Evolutionary conservation across 2,113 vertebrate genomes (phyloP).

Genomic region (Nematolebias whitei): DNA sequence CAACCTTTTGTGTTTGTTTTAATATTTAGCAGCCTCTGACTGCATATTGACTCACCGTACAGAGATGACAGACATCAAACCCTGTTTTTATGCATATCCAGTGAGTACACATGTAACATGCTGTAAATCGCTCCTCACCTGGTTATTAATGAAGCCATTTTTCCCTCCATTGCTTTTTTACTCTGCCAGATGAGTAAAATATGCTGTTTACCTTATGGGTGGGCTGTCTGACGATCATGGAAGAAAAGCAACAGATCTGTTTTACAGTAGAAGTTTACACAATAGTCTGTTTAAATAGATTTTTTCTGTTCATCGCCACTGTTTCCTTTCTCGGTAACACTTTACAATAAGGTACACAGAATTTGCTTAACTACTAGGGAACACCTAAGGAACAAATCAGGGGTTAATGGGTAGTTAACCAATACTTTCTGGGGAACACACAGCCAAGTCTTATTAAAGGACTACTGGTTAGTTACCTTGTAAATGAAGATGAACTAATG

Average conservation of each 20-base stretch:
- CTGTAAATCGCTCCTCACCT: slow-evolving; percentile 61
- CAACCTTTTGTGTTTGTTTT: slow-evolving; percentile 9
- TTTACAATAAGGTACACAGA: no score
- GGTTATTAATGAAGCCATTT: slow-evolving; percentile 37
- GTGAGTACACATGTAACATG: slow-evolving; percentile 33
- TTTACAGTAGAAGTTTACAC: slow-evolving; percentile 4
- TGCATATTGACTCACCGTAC: slow-evolving; percentile 19
- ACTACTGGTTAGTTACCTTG: no score
- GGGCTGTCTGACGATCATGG: slow-evolving; percentile 33
- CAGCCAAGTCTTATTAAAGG: no score
- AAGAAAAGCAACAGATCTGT: slow-evolving; percentile 31
- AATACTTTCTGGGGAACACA: no score
- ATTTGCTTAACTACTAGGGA: no score
- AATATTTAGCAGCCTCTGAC: slow-evolving; percentile 9
- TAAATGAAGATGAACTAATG: no score
- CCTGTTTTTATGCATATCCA: slow-evolving; percentile 40
- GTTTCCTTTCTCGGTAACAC: no score
- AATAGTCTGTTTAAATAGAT: background rate
- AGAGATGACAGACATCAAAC: slow-evolving; percentile 40
- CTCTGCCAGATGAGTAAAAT: slow-evolving; percentile 25
- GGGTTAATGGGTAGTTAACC: no score
- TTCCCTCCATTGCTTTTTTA: slow-evolving; percentile 19
- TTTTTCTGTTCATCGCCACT: slow-evolving; percentile 19
- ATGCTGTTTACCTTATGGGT: slow-evolving; percentile 39
- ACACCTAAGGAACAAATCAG: no score